Conservation (phyloP, 1,140 invertebrate genomes). For the Gonioctena quinquepunctata region DNA sequence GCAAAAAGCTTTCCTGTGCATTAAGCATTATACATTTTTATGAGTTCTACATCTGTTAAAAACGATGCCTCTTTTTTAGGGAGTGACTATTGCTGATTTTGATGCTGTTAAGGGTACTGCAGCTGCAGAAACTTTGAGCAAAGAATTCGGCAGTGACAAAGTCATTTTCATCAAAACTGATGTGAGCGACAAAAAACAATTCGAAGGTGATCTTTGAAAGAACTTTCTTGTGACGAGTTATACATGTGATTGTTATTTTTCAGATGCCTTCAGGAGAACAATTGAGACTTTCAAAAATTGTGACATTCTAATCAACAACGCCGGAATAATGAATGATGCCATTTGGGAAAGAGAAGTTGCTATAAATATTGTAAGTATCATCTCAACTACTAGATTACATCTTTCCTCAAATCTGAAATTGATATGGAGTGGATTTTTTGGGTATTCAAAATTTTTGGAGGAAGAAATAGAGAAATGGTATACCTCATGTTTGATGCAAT, state of each 20-base stretch:
- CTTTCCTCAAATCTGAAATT: no score
- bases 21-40: no score
- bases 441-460: no score
- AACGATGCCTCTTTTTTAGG: no score
- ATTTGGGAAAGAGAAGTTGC: conserved; percentile 57
- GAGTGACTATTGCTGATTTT: conserved; percentile 19
- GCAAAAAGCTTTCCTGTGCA: no score
- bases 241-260: conserved; percentile 3
- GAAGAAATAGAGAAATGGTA: no score
- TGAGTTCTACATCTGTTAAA: no score
- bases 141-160: conserved; percentile 19
- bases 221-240: neutral
- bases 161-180: conserved; percentile 24
- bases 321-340: conserved; percentile 58
- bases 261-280: conserved; percentile 45
- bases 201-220: neutral
- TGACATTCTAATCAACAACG: conserved; percentile 53
- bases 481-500: no score
- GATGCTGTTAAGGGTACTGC: neutral
- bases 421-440: no score
- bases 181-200: conserved; percentile 8
- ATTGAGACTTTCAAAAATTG: conserved; percentile 44
- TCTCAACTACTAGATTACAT: no score
- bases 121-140: conserved; percentile 4
- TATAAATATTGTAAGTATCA: conserved; percentile 59